A percentile compares a stretch with the other conserved stretches of the same genome.
phyloP scores from a whole-genome alignment of 2,797 vertebrate species.

The Peromyscus melanophrys region DNA sequence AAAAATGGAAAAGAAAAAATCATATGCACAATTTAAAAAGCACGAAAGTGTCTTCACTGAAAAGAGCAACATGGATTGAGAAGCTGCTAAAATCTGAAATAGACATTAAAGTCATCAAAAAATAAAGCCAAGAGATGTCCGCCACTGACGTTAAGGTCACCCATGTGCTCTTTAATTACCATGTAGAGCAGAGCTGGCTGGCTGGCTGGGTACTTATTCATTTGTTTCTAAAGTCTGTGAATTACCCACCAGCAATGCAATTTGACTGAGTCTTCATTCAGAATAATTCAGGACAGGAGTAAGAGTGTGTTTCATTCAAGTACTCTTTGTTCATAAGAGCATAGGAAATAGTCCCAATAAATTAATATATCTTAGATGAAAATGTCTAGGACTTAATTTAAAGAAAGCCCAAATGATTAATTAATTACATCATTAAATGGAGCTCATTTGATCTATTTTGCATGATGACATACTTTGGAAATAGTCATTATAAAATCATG shows the following conservation, averaged over 20 bases:
- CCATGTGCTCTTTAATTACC: conserved; percentile 67
- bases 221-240: conserved; percentile 55
- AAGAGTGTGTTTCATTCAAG: conserved; percentile 48
- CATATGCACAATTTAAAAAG: background rate
- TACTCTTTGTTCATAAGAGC: conserved; percentile 69
- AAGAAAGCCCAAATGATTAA: conserved; percentile 80
- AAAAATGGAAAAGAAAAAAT: background rate
- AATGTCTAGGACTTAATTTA: conserved; percentile 77
- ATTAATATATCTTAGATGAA: conserved; percentile 76
- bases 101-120: conserved; percentile 61
- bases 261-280: conserved; percentile 61
- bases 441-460: conserved; percentile 79
- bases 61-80: conserved; percentile 76
- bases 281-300: conserved; percentile 55
- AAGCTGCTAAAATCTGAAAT: conserved; percentile 60
- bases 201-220: background rate
- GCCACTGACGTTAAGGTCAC: conserved; percentile 57
- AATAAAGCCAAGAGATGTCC: conserved; percentile 37
- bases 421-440: conserved; percentile 79
- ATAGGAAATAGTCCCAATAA: conserved; percentile 67
- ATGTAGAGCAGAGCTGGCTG: background rate
- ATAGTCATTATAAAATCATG: conserved; percentile 77
- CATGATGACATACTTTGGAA: conserved; percentile 77
- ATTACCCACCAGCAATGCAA: conserved; percentile 18
- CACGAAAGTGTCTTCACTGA: conserved; percentile 44